Evolutionary conservation across 2,797 vertebrate genomes (phyloP), one percentile per base, ranked within the genome.

Genomic region (Hippoglossus hippoglossus): DNA sequence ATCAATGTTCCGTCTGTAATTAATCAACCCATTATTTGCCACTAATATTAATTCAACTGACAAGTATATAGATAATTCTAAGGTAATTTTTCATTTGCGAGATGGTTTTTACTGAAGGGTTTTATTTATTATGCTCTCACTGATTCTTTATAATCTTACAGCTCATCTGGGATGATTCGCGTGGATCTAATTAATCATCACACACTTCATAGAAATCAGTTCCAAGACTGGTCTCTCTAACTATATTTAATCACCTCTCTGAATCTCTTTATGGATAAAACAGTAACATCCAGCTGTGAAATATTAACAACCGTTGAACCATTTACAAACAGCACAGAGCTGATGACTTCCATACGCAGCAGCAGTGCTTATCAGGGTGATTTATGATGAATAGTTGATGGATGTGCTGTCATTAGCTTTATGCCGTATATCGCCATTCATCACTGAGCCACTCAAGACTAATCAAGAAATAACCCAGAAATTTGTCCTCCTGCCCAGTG

Each of bases 401-500:
- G 60, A 79, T 66, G 71, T 59, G 55, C 54, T 57, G 77, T 67
- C 70, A 62, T 82, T 83, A 63, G 69, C 46, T 41, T 10, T 63
- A 72, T 52, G 21, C 62, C 50, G 28, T 28, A 47, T 66, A 65
- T 54, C 71, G 56, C 67, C 73, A 76, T 84, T 73, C 65, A 71
- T 89, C 67, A 83, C 34, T 39, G 68, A 78, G 31, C 84, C 63
- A 57, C 79, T 51, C 59, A 63, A 71, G 69, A 63, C 64, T 81
- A 80, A 84, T 87, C 63, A 79, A 84, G 81, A 72, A 82, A 47
- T 83, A 57, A 84, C 78, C 69, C 67, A 74, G 76, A 82, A 86
- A 67, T 75, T 13, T 7, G 4, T 36, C 36, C 28, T 50, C 24
- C 47, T 70, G 66, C 61, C 24, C 31, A 7, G 25, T 52, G 58